Conservation (phyloP, 2,888 invertebrate genomes). For the Lottia gigantea region DNA sequence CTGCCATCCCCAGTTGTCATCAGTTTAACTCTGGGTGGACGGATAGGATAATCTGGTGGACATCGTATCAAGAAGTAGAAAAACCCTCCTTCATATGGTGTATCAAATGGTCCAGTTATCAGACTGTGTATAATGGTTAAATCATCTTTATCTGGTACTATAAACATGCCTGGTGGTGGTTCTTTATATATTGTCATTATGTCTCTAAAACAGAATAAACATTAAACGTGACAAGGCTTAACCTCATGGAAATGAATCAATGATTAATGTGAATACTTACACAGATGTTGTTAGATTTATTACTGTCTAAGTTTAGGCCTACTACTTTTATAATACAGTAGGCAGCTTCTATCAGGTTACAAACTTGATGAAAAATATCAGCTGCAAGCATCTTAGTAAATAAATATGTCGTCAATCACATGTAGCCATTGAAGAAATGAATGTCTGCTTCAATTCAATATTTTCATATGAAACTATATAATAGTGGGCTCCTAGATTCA, state of each 20-base stretch:
- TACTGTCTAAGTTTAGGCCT: too few relatives aligned
- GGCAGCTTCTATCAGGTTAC: too few relatives aligned
- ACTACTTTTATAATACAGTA: too few relatives aligned
- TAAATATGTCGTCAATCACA: too few relatives aligned
- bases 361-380: too few relatives aligned
- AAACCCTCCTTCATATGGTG: constrained; percentile 74
- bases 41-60: constrained; percentile 72
- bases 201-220: constrained; percentile 68
- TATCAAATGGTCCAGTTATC: constrained; percentile 74
- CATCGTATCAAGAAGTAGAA: constrained; percentile 71
- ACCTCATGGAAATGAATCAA: too few relatives aligned
- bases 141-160: constrained; percentile 72
- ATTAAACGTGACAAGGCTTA: not conserved
- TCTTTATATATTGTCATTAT: constrained; percentile 73
- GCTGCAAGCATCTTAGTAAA: too few relatives aligned
- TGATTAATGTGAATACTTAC: too few relatives aligned
- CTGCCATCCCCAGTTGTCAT: constrained; percentile 74
- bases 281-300: too few relatives aligned
- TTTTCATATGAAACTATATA: too few relatives aligned
- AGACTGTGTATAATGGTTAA: constrained; percentile 73
- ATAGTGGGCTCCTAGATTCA: too few relatives aligned
- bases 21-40: constrained; percentile 73
- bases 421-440: not conserved
- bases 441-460: too few relatives aligned
- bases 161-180: constrained; percentile 73